These are phyloP conservation scores for Loriculus beryllinus DNA, from an alignment of 2,797 vertebrate species.

Conservation along the genomic window DNA sequence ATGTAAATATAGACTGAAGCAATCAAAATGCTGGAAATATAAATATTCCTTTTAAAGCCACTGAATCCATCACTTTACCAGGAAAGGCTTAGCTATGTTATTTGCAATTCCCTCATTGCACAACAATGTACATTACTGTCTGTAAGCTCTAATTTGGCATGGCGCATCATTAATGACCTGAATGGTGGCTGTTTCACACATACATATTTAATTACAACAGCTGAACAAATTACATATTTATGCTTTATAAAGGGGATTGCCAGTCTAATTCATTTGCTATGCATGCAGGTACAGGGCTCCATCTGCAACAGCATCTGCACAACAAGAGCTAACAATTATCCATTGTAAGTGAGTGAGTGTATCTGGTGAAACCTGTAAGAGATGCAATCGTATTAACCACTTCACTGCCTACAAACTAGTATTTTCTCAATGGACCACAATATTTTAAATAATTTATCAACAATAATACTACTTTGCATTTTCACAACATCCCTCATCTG, in stretches of 20 bases:
- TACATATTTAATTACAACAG: conserved; percentile 99
- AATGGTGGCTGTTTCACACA: conserved; percentile 93
- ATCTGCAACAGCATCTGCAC: conserved; percentile 96
- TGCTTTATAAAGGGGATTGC: conserved; percentile 92
- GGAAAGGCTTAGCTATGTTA: conserved; percentile 79
- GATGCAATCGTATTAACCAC: conserved; percentile 76
- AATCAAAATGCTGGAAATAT: conserved; percentile 78
- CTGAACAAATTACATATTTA: conserved; percentile 99
- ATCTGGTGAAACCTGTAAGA: conserved; percentile 81
- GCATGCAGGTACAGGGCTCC: conserved; percentile 94
- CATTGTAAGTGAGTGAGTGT: conserved; percentile 81
- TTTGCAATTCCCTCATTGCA: conserved; percentile 83
- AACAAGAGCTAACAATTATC: conserved; percentile 89
- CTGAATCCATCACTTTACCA: conserved; percentile 77
- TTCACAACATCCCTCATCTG: conserved; percentile 62
- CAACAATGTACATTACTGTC: conserved; percentile 85
- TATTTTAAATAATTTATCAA: conserved; percentile 75
- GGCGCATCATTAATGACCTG: conserved; percentile 92
- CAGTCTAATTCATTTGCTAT: conserved; percentile 91
- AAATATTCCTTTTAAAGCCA: conserved; percentile 79
- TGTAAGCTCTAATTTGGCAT: conserved; percentile 88
- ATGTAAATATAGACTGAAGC: conserved; percentile 75
- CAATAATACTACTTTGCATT: conserved; percentile 71
- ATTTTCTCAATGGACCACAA: conserved; percentile 74
- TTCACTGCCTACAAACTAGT: conserved; percentile 72